A percentile compares a stretch with the other conserved stretches of the same genome.
phyloP scores from a whole-genome alignment of 2,113 vertebrate species.

The Chaetodon auriga region DNA sequence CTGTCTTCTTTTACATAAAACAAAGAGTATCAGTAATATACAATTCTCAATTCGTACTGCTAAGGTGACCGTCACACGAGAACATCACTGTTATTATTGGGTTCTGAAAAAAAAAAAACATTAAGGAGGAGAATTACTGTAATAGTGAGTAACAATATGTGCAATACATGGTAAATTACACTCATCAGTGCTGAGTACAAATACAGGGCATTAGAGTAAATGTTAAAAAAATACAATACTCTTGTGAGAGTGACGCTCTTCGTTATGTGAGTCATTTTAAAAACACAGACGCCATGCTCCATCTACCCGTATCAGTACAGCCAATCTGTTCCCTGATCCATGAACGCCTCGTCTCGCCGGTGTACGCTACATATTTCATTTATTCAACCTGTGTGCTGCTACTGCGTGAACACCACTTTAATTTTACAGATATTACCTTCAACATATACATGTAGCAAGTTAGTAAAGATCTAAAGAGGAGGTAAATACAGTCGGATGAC shows the following conservation, averaged over 20 bases:
- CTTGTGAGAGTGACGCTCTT: slow-evolving; percentile 88
- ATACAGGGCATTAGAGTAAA: slow-evolving; percentile 87
- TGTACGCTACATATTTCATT: slow-evolving; percentile 52
- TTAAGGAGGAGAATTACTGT: slow-evolving; percentile 42
- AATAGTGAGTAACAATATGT: slow-evolving; percentile 64
- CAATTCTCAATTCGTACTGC: slow-evolving; percentile 55
- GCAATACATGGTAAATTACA: slow-evolving; percentile 67
- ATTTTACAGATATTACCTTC: slow-evolving; percentile 35
- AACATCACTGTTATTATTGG: slow-evolving; percentile 67
- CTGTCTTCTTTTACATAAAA: slow-evolving; percentile 71
- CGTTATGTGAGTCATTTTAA: slow-evolving; percentile 80
- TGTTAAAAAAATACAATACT: slow-evolving; percentile 92
- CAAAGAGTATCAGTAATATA: slow-evolving; percentile 71
- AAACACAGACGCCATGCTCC: slow-evolving; percentile 70
- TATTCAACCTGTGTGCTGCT: slow-evolving; percentile 48
- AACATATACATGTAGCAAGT: slow-evolving; percentile 47
- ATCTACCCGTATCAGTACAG: slow-evolving; percentile 70
- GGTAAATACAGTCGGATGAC: slow-evolving; percentile 62
- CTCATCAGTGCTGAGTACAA: slow-evolving; percentile 83
- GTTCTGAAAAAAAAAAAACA: slow-evolving; percentile 53
- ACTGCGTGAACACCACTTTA: slow-evolving; percentile 31
- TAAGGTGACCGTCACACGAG: slow-evolving; percentile 71
- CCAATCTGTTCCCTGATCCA: slow-evolving; percentile 66
- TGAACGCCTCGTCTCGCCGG: slow-evolving; percentile 23
- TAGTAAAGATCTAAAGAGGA: slow-evolving; percentile 42